These are phyloP conservation scores for Listrodromus nycthemerus DNA, from an alignment of 2,888 invertebrate species.

Conservation along the genomic window DNA sequence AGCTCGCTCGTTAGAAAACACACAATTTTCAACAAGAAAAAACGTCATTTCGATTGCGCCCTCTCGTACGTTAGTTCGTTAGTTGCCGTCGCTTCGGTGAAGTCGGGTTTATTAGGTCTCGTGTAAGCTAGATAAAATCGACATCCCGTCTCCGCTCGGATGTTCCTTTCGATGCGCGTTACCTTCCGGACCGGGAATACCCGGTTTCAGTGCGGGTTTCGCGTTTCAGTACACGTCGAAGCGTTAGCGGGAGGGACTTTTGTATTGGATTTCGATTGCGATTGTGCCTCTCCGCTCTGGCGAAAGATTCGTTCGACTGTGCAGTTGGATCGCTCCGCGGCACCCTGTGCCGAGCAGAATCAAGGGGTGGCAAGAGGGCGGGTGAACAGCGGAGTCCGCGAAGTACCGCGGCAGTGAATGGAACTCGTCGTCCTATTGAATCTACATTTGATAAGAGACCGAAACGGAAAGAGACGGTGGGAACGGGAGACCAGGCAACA, in stretches of 20 bases:
- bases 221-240: conserved; percentile 1
- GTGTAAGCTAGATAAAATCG: conserved; percentile 35
- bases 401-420: conserved; percentile 8
- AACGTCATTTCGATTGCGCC: neutral
- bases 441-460: conserved; percentile 49
- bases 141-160: conserved; percentile 35
- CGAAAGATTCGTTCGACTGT: conserved; percentile 23
- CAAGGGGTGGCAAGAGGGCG: neutral
- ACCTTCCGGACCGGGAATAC: conserved; percentile 4
- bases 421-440: conserved; percentile 47
- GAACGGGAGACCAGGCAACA: conserved; percentile 30
- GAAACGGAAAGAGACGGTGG: neutral
- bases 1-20: neutral
- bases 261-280: conserved; percentile 60
- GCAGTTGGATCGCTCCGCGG: neutral
- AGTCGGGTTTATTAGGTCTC: conserved; percentile 4
- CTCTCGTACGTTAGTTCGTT: neutral
- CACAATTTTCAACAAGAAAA: neutral
- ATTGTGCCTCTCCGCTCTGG: conserved; percentile 52
- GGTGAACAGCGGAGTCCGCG: neutral
- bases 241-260: conserved; percentile 42
- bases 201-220: neutral
- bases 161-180: conserved; percentile 25
- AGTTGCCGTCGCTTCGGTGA: neutral
- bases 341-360: neutral